phyloP scores from a whole-genome alignment of 2,797 vertebrate species.

The Malacoraja senta region DNA sequence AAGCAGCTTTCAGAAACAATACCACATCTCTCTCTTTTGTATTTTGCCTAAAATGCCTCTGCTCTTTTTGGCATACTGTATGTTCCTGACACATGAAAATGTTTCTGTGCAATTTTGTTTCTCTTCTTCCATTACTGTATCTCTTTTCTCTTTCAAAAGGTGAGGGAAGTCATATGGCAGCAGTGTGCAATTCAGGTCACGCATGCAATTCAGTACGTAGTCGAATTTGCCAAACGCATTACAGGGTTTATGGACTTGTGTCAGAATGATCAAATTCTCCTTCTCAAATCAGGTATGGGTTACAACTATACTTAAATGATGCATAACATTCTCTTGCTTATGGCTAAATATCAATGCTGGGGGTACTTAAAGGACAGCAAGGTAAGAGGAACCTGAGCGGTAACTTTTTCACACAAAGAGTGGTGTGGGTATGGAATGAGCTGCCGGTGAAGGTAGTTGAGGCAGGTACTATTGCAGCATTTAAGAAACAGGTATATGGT shows the following conservation, averaged over 20 bases:
- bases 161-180: constrained; percentile 92
- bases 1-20: background rate
- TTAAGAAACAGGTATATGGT: no score
- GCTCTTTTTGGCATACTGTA: background rate
- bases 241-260: constrained; percentile 99
- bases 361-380: background rate
- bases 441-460: no score
- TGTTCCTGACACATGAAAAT: background rate
- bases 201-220: constrained; percentile 96
- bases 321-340: background rate
- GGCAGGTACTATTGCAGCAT: no score
- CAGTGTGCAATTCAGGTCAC: constrained; percentile 98
- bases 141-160: constrained; percentile 60
- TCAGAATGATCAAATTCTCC: constrained; percentile 98
- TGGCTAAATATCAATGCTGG: background rate
- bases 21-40: background rate
- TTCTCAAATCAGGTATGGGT: constrained; percentile 91
- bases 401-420: no score
- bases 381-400: background rate
- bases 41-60: background rate
- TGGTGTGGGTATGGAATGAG: no score
- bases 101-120: background rate
- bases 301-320: constrained; percentile 24
- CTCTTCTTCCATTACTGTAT: constrained; percentile 30
- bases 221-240: constrained; percentile 98